Evolutionary conservation across 2,888 invertebrate species (phyloP).

Genomic region (Punctoribates punctum): DNA sequence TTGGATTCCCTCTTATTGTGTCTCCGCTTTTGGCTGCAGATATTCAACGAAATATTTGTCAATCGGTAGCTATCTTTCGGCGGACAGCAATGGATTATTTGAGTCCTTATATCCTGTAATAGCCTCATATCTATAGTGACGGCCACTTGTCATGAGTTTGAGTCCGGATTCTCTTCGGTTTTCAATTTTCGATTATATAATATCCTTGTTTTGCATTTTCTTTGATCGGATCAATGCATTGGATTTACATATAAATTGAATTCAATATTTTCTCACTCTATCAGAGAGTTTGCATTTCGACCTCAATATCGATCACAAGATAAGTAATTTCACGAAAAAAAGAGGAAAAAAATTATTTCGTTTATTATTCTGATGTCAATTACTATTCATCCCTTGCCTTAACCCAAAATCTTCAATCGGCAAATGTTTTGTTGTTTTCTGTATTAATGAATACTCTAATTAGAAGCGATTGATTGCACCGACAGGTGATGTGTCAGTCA

Average conservation of each 20-base stretch:
- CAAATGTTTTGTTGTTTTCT: neutral
- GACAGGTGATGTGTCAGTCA: constrained; percentile 15
- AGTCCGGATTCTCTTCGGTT: neutral
- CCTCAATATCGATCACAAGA: neutral
- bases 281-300: neutral
- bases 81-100: neutral
- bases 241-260: constrained; percentile 26
- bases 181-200: neutral
- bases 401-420: neutral
- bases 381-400: neutral
- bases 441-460: constrained; percentile 15
- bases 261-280: neutral
- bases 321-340: neutral
- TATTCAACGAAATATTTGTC: neutral
- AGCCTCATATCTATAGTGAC: neutral
- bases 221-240: neutral
- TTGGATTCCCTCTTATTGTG: neutral
- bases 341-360: neutral
- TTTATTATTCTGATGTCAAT: neutral
- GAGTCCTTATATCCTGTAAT: constrained; percentile 8
- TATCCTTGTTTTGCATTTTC: neutral
- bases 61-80: neutral
- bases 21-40: neutral
- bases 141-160: constrained; percentile 13
- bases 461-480: constrained; percentile 7